phyloP scores from a whole-genome alignment of 2,888 invertebrate genomes.

The Chorisops tibialis region DNA sequence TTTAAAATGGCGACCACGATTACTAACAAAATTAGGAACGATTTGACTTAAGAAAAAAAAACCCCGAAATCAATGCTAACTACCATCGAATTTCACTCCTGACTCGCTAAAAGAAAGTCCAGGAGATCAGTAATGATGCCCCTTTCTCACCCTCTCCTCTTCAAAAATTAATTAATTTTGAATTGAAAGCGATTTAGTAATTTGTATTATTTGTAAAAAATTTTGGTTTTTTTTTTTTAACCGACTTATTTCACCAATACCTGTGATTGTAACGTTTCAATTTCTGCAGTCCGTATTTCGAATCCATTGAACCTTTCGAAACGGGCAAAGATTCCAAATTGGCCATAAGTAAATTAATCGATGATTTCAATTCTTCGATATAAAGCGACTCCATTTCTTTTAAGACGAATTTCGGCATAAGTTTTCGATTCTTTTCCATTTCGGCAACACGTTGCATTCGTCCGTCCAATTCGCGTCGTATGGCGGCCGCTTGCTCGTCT shows the following conservation, averaged over 20 bases:
- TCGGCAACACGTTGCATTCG: constrained; percentile 95
- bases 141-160: background rate
- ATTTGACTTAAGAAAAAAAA: too few relatives aligned
- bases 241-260: constrained; percentile 54
- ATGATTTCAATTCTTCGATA: constrained; percentile 96
- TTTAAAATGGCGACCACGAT: too few relatives aligned
- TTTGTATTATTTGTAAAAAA: too few relatives aligned
- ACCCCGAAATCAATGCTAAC: too few relatives aligned
- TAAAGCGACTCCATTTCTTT: constrained; percentile 99
- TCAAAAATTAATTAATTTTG: background rate
- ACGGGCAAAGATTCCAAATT: constrained; percentile 98
- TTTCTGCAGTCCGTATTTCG: constrained; percentile 96
- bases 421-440: constrained; percentile 95
- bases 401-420: constrained; percentile 98
- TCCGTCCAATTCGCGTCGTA: constrained; percentile 96
- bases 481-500: constrained; percentile 99
- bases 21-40: too few relatives aligned
- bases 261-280: constrained; percentile 98
- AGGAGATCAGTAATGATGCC: background rate
- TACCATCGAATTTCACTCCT: too few relatives aligned
- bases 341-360: constrained; percentile 96
- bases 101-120: too few relatives aligned
- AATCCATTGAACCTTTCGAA: constrained; percentile 95
- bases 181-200: background rate
- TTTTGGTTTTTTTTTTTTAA: constrained; percentile 42